phyloP scores from a whole-genome alignment of 2,797 vertebrate genomes.

The Buceros bicornis region DNA sequence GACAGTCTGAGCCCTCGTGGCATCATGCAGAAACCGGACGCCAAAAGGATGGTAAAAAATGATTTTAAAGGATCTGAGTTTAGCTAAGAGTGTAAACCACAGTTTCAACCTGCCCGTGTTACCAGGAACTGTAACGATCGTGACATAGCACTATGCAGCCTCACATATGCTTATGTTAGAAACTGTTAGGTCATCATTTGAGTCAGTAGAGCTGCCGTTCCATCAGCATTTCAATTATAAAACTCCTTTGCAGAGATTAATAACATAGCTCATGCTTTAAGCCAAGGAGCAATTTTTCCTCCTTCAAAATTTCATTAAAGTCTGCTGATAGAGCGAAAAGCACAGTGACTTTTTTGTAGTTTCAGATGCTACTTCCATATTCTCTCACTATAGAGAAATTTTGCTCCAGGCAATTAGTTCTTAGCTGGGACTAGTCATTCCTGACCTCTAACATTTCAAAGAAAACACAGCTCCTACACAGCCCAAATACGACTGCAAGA shows the following conservation, averaged over 20 bases:
- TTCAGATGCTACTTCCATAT: background rate
- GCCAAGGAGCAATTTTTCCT: conserved; percentile 5
- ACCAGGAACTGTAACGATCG: background rate
- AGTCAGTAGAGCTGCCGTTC: background rate
- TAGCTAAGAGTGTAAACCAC: background rate
- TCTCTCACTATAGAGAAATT: background rate
- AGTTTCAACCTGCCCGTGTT: background rate
- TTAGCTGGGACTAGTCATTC: background rate
- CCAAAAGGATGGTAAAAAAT: fast-evolving
- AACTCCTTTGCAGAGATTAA: conserved; percentile 48
- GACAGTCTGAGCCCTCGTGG: fast-evolving
- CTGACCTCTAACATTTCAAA: background rate
- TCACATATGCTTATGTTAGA: background rate
- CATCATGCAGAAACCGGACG: background rate
- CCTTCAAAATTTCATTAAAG: conserved; percentile 61
- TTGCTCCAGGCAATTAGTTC: conserved; percentile 18
- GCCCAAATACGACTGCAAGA: background rate
- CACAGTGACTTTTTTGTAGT: background rate
- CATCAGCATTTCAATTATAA: conserved; percentile 19
- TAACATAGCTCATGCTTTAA: conserved; percentile 40
- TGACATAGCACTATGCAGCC: background rate
- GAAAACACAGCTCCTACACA: background rate
- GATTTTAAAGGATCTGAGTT: background rate
- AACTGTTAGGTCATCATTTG: background rate
- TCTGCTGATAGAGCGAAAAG: conserved; percentile 59